phyloP scores from a whole-genome alignment of 2,888 invertebrate genomes.

The Stramonita haemastoma region DNA sequence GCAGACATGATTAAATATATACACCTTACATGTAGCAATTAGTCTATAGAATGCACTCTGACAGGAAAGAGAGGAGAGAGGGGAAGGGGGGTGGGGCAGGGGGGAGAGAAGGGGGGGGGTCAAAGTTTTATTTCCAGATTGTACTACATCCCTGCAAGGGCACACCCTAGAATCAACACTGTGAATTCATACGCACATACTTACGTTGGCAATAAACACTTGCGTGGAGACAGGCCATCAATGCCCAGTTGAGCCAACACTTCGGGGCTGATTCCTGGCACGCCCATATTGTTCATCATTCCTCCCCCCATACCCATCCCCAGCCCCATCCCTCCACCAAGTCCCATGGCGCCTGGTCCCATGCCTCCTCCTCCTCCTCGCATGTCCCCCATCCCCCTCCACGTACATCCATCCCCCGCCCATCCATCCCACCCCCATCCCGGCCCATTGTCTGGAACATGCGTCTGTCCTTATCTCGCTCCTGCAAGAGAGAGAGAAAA shows the following conservation, averaged over 20 bases:
- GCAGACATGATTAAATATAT: neutral
- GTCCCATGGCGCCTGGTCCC: slow-evolving; percentile 52
- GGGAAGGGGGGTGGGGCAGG: too few relatives aligned
- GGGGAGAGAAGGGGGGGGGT: too few relatives aligned
- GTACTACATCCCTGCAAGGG: too few relatives aligned
- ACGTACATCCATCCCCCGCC: slow-evolving; percentile 52
- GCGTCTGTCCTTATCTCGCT: slow-evolving; percentile 70
- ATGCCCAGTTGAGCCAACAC: slow-evolving; percentile 96
- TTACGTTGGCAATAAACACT: slow-evolving; percentile 98
- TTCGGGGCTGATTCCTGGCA: slow-evolving; percentile 83
- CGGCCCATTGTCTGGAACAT: slow-evolving; percentile 65
- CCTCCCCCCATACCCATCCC: slow-evolving; percentile 55
- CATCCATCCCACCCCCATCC: slow-evolving; percentile 51
- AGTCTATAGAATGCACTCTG: too few relatives aligned
- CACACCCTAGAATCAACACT: too few relatives aligned
- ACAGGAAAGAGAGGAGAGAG: too few relatives aligned
- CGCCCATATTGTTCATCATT: slow-evolving; percentile 50
- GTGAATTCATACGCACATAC: slow-evolving; percentile 76
- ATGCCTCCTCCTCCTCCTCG: slow-evolving; percentile 53
- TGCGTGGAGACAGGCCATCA: slow-evolving; percentile 94
- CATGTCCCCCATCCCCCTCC: slow-evolving; percentile 53
- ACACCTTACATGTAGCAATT: too few relatives aligned
- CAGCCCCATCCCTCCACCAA: slow-evolving; percentile 47
- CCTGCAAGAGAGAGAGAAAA: slow-evolving; percentile 56
- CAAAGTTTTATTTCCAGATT: too few relatives aligned